Base-by-base conservation (phyloP, 2,113 vertebrate species). In the Mastomys natalensis region DNA sequence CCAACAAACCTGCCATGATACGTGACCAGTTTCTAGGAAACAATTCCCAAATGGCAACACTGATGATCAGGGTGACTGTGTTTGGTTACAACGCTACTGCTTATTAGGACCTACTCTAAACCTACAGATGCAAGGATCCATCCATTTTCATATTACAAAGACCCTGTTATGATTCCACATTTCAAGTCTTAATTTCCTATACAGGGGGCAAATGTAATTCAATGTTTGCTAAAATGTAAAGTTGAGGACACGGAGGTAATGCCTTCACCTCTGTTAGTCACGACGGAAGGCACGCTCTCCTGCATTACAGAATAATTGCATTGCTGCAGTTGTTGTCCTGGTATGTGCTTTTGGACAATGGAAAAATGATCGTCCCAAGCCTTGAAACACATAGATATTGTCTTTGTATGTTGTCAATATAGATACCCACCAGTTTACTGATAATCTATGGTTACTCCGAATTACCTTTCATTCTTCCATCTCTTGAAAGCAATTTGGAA, bases 401-500 rank as follows among this genome's bases (percentile, higher is more conserved):
- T 72, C 70, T 40, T 55, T 90, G n/a, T 13, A 64, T 97, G 97
- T 95, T 85, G 77, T 19, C 40, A 12, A 9, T 43, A 15, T 29
- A 92, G 64, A 80, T 34, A 85, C 40, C 10, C 55, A 93, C 40
- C 73, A 84, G 81, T 40, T 77, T 64, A n/a, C 72, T 64, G 31
- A 94, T 19, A 93, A 86, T 2, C 60, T 93, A 34, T 21, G 77
- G 58, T 51, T 87, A 60, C 53, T 96, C 74, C 55, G 86, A 95
- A 66, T 89, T 93, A 48, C 21, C 80, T 95, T 80, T 58, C 37
- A 58, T 87, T 87, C 66, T 64, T 1, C 53, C 2, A 24, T 78
- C 24, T 76, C 64, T 97, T 91, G 87, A 94, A 87, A 95, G 90
- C 93, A 51, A 86, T 53, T 96, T 96, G 87, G 95, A 72, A 4